Evolutionary conservation across 2,113 vertebrate species (phyloP), one percentile per base, ranked within the genome.

Genomic region (Myanophis thanlyinensis): DNA sequence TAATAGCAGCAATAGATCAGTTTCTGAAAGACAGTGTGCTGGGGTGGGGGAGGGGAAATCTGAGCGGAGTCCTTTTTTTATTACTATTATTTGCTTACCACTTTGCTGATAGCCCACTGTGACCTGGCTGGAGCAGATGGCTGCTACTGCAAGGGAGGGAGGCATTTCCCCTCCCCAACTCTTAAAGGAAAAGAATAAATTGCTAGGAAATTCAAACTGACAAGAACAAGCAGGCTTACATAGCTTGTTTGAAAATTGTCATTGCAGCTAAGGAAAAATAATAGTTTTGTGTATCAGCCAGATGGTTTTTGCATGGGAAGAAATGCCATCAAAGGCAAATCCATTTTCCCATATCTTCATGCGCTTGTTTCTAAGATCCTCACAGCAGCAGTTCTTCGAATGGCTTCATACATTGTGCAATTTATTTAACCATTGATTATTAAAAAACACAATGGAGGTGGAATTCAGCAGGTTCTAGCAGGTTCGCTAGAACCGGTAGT

Each of bases 1-100:
- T 91, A 93, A 89, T 84, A 53, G 47, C 25, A 86, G 87, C 90
- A 62, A 91, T 91, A 67, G 40, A 87, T 91, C 48, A 86, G 47
- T 53, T 52, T 53, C 80, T 73, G 90, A 40, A 85, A 88, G 62
- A 47, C 10, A 92, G 51, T 22, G 18, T 80, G 35, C 35, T 40
- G 35, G 35, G 62, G 23, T 49, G 46, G 22, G 52, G 15, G 27
- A 30, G 12, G 54, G 11, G 25, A 18, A 40, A 53, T 52, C 93
- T 67, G 35, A 91, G 52, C n/a, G 15, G 18, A 80, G n/a, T 59
- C 87, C 15, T 89, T 54, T 67, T 67, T 73, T 35, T 51, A 49
- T 91, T 49, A 47, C 73, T 51, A 49, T 62, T 85, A 85, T 85
- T 51, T 90, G 80, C 40, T 67, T 48, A 25, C 35, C 73, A 52